phyloP scores from a whole-genome alignment of 1,140 invertebrate species.

The Marisa cornuarietis region DNA sequence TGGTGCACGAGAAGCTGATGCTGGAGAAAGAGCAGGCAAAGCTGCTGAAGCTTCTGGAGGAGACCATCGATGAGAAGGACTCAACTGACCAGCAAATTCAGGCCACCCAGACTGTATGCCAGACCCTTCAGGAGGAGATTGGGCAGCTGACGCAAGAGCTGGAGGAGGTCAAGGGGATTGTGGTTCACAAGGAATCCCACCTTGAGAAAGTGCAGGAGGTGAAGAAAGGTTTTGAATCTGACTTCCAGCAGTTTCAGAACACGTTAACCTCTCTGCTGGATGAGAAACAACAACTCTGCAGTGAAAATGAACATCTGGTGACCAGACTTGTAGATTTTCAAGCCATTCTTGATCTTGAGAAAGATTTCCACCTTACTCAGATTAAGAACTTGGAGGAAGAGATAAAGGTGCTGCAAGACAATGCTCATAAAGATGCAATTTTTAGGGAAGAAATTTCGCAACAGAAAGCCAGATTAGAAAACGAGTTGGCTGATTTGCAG shows the following conservation, averaged over 20 bases:
- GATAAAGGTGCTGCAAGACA: slow-evolving; percentile 17
- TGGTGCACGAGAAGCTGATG: slow-evolving; percentile 36
- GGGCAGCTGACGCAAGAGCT: slow-evolving; percentile 32
- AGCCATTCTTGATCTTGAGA: slow-evolving; percentile 5
- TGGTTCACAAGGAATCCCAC: slow-evolving; percentile 28
- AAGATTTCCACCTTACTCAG: slow-evolving; percentile 17
- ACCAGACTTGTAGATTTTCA: slow-evolving; percentile 16
- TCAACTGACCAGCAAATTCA: slow-evolving; percentile 25
- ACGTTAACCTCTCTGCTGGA: slow-evolving; percentile 14
- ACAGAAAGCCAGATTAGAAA: slow-evolving; percentile 9
- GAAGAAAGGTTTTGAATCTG: slow-evolving; percentile 20
- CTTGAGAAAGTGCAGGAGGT: slow-evolving; percentile 18
- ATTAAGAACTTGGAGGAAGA: slow-evolving; percentile 17
- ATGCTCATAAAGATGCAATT: slow-evolving; percentile 19
- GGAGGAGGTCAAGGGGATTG: slow-evolving; percentile 18
- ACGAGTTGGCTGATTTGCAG: slow-evolving; percentile 3
- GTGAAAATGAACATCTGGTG: slow-evolving; percentile 25
- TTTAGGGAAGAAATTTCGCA: slow-evolving; percentile 5
- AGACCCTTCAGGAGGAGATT: slow-evolving; percentile 38
- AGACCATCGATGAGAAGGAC: slow-evolving; percentile 29
- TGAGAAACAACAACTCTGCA: slow-evolving; percentile 14
- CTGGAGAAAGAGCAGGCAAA: slow-evolving; percentile 42
- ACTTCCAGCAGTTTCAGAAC: slow-evolving; percentile 24
- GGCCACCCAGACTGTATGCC: slow-evolving; percentile 17
- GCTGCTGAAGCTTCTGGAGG: slow-evolving; percentile 31